Conservation (phyloP, 1,140 invertebrate genomes). For the Penaeus indicus region DNA sequence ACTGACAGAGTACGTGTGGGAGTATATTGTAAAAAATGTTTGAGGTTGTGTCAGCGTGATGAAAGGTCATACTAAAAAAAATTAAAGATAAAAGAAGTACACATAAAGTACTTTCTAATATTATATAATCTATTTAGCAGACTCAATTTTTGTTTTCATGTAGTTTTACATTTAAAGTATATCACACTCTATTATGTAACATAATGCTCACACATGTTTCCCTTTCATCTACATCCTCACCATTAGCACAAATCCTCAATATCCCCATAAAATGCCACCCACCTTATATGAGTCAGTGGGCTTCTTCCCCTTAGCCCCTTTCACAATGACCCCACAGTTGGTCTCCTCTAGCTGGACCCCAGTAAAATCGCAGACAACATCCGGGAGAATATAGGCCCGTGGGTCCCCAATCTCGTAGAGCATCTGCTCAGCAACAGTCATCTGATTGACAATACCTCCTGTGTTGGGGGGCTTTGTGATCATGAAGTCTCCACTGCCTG, state of each 20-base stretch:
- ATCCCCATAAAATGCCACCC: neutral
- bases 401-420: constrained; percentile 75
- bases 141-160: too few relatives aligned
- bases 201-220: neutral
- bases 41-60: too few relatives aligned
- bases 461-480: constrained; percentile 73
- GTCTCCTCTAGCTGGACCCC: constrained; percentile 70
- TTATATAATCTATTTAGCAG: too few relatives aligned
- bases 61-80: too few relatives aligned
- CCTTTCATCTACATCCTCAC: neutral
- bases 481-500: constrained; percentile 70
- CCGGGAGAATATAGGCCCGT: constrained; percentile 72
- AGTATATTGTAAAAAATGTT: too few relatives aligned
- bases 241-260: neutral
- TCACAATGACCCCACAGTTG: constrained; percentile 70
- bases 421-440: constrained; percentile 73
- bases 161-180: too few relatives aligned
- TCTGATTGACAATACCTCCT: constrained; percentile 72
- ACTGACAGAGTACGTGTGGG: too few relatives aligned
- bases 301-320: constrained; percentile 72
- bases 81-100: too few relatives aligned
- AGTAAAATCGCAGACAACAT: constrained; percentile 74
- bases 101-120: too few relatives aligned
- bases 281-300: constrained; percentile 73
- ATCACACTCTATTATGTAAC: too few relatives aligned